phyloP scores from a whole-genome alignment of 37 sponge, comb jelly and placozoan species.

The Cladorhizidae sp. region DNA sequence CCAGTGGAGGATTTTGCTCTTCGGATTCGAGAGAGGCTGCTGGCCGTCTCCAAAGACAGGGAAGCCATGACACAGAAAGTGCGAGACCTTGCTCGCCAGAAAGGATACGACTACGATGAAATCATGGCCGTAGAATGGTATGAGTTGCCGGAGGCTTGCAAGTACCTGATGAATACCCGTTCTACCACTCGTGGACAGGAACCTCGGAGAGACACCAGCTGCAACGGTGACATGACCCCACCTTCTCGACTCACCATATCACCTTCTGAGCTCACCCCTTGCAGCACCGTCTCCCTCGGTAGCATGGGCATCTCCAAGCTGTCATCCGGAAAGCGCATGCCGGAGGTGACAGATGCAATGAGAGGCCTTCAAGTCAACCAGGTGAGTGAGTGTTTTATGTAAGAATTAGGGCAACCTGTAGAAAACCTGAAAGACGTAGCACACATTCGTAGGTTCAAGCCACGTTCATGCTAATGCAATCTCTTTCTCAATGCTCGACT shows the following conservation, averaged over 20 bases:
- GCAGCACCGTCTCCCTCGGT: neutral
- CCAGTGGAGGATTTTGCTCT: slow-evolving; percentile 56
- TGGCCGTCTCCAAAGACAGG: slow-evolving; percentile 58
- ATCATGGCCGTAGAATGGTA: slow-evolving; percentile 78
- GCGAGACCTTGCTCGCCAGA: slow-evolving; percentile 32
- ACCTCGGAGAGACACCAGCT: neutral
- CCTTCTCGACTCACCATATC: neutral
- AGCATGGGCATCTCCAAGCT: neutral
- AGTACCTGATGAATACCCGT: slow-evolving; percentile 10
- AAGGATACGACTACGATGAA: slow-evolving; percentile 40
- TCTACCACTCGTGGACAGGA: neutral
- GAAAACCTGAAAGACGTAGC: no score
- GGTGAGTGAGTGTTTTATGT: neutral
- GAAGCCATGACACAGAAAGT: slow-evolving; percentile 43
- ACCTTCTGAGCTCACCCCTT: neutral
- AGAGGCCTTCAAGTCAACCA: slow-evolving; percentile 60
- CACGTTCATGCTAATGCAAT: no score
- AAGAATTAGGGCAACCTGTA: neutral
- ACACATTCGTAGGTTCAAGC: no score
- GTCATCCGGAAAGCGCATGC: neutral
- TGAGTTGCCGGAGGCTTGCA: slow-evolving; percentile 56
- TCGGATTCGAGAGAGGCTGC: slow-evolving; percentile 45
- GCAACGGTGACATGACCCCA: neutral
- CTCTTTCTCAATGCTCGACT: no score
- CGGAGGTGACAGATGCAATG: slow-evolving; percentile 50